Conservation (phyloP, 2,113 vertebrate genomes). For the Rissa tridactyla region DNA sequence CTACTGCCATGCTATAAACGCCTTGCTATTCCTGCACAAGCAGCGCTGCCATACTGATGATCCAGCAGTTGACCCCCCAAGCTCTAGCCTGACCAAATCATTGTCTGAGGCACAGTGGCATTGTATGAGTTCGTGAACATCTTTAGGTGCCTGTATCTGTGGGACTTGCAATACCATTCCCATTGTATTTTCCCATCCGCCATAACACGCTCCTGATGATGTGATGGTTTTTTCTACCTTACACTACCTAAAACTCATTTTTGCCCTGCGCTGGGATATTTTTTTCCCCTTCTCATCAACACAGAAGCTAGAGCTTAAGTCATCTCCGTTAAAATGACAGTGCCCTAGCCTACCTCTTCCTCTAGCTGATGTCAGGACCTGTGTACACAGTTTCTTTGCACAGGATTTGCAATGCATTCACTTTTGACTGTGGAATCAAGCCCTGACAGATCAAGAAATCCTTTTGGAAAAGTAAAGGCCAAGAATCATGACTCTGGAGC, state of each 20-base stretch:
- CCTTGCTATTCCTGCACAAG: neutral
- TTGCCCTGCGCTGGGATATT: neutral
- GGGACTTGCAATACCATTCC: neutral
- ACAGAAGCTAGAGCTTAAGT: neutral
- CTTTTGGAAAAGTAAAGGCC: neutral
- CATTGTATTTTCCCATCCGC: neutral
- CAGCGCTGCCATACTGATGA: neutral
- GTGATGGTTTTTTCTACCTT: neutral
- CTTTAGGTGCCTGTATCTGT: rapidly evolving
- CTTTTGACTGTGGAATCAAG: neutral
- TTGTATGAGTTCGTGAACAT: neutral
- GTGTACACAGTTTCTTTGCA: neutral
- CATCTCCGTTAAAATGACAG: neutral
- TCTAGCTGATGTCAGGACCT: neutral
- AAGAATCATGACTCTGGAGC: neutral
- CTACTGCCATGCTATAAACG: neutral
- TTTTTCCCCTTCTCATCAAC: neutral
- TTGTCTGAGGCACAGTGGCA: neutral
- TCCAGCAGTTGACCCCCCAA: neutral
- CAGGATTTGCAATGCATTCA: neutral
- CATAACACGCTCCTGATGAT: neutral
- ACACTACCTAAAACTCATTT: neutral
- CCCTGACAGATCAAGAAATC: neutral
- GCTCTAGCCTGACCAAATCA: neutral
- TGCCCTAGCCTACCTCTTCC: neutral